Percentiles rank a stretch among this genome's conserved stretches.
Evolutionary conservation across 2,888 invertebrate species (phyloP).

Genomic region (Timema cristinae): DNA sequence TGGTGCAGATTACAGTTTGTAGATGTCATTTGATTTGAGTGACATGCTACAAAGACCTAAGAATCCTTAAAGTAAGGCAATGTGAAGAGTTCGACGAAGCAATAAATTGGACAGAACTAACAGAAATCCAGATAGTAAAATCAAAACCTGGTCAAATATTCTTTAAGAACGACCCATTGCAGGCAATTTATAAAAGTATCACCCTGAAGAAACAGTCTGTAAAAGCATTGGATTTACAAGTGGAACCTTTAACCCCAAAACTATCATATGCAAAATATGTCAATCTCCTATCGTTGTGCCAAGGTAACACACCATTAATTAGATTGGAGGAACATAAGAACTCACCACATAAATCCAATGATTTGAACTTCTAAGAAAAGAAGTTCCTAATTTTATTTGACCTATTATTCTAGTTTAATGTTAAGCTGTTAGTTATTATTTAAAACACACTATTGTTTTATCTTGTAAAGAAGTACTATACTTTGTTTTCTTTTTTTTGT

Average conservation of each 20-base stretch:
- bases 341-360: not conserved
- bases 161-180: not conserved
- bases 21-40: no score
- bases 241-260: not conserved
- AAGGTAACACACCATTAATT: not conserved
- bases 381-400: no score
- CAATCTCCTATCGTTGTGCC: not conserved
- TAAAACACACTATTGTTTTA: no score
- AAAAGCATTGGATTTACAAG: not conserved
- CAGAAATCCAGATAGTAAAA: not conserved
- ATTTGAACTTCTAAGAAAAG: no score
- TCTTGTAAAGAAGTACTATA: no score
- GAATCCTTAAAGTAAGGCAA: not conserved
- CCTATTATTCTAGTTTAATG: no score
- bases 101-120: not conserved
- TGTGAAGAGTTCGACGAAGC: not conserved
- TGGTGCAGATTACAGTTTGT: no score
- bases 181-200: not conserved
- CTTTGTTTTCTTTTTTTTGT: no score
- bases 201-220: not conserved
- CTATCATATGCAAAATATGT: not conserved
- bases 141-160: not conserved
- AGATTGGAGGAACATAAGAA: not conserved
- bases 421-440: no score
- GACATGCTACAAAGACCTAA: not conserved